phyloP scores from a whole-genome alignment of 2,797 vertebrate genomes.

The Muscicapa comitata region DNA sequence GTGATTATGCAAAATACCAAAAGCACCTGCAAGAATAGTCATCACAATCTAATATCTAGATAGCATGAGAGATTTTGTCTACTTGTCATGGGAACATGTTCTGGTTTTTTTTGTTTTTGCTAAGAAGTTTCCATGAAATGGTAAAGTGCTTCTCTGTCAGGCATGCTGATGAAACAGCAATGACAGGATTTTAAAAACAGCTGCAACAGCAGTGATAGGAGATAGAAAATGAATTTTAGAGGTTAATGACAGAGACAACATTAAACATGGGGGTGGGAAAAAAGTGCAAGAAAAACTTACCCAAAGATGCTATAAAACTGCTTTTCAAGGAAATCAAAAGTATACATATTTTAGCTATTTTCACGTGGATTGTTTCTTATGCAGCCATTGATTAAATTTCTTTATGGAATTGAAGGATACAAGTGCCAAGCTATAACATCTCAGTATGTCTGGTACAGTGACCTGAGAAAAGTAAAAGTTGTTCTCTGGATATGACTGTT shows the following conservation, averaged over 20 bases:
- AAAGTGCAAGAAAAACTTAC: neutral
- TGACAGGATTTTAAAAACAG: neutral
- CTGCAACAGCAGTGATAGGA: neutral
- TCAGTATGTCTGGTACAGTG: neutral
- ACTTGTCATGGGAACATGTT: neutral
- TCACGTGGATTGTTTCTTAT: accelerated
- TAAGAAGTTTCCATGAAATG: neutral
- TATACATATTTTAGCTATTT: neutral
- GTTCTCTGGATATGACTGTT: neutral
- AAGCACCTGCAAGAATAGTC: neutral
- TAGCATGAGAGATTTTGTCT: neutral
- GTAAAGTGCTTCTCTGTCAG: neutral
- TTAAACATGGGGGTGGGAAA: neutral
- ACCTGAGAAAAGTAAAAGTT: neutral
- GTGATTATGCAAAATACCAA: conserved; percentile 23
- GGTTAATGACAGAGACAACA: neutral
- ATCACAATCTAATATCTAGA: neutral
- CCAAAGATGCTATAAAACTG: neutral
- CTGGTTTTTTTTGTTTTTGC: neutral
- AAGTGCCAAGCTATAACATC: neutral
- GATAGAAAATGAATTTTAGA: neutral
- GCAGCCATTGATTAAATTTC: neutral
- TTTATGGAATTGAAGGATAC: neutral
- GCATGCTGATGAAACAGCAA: neutral
- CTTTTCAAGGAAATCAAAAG: neutral